Percentiles rank a stretch among this genome's conserved stretches.
These are phyloP conservation scores for Encarsia formosa DNA, from an alignment of 2,888 invertebrate genomes.

Conservation along the genomic window DNA sequence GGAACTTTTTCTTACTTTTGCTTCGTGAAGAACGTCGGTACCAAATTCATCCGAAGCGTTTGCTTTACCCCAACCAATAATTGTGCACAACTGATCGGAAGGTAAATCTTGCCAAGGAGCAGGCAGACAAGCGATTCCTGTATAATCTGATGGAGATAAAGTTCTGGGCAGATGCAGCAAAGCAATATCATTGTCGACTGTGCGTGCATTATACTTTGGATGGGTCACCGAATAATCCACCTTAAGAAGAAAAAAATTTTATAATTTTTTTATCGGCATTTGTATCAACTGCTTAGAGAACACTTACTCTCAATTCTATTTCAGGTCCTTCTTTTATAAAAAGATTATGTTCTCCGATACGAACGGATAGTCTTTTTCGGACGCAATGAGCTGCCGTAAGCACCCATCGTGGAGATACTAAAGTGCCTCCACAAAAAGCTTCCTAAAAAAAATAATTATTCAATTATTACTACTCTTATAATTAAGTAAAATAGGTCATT, in stretches of 20 bases:
- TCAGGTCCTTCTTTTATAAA: slow-evolving; percentile 71
- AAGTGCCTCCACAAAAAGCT: slow-evolving; percentile 83
- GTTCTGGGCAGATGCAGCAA: slow-evolving; percentile 64
- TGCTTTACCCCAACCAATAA: slow-evolving; percentile 91
- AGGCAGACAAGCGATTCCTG: slow-evolving; percentile 78
- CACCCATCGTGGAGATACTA: slow-evolving; percentile 78
- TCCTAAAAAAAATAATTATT: slow-evolving; percentile 56
- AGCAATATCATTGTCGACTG: slow-evolving; percentile 91
- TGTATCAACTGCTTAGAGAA: not conserved
- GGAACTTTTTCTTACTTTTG: slow-evolving; percentile 58
- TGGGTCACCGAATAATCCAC: slow-evolving; percentile 71
- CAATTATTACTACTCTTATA: not conserved
- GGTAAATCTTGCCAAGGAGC: slow-evolving; percentile 64
- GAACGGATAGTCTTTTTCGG: slow-evolving; percentile 69
- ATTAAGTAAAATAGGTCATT: no score
- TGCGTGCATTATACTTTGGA: slow-evolving; percentile 80
- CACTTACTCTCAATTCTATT: slow-evolving; percentile 64
- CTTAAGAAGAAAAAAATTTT: slow-evolving; percentile 32
- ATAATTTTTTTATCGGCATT: slow-evolving; percentile 1
- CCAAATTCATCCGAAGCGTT: slow-evolving; percentile 73
- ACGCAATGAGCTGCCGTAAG: slow-evolving; percentile 87
- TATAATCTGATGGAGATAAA: slow-evolving; percentile 44
- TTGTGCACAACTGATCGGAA: slow-evolving; percentile 68
- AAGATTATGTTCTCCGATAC: slow-evolving; percentile 83
- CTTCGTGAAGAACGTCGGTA: slow-evolving; percentile 80